Evolutionary conservation across 2,797 vertebrate genomes (phyloP), one percentile per base, ranked within the genome.

Genomic region (Syngnathus acus): DNA sequence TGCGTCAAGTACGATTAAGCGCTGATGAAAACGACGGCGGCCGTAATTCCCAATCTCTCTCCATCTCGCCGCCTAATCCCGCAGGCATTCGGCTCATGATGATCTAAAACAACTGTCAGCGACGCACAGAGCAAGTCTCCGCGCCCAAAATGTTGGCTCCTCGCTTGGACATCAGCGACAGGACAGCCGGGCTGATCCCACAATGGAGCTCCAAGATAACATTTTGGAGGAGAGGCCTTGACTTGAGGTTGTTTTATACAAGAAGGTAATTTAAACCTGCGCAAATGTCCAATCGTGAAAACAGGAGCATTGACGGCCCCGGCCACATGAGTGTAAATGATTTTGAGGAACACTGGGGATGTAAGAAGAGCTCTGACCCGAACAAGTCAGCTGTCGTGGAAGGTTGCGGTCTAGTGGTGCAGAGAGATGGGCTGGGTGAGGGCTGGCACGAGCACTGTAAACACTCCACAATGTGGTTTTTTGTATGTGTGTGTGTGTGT

Each of bases 41-140:
- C 67, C 82, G 72, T 87, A 82, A 87, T 84, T 85, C 84, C 80
- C 71, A 74, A 71, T 83, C 84, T 85, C 82, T 76, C 72, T 80
- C 73, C 68, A 84, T 84, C 80, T 80, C 77, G 21, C 75, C 67
- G 70, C 77, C 75, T 89, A 87, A 89, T 82, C 84, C 84, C 17
- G 65, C 68, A 84, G 89, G 89, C 80, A 91, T 90, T 80, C 69
- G 0, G 68, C 76, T 83, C 73, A 90, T 78, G 85, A 86, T 82
- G 82, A 90, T 86, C 89, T 90, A 89, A 91, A 93, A 89, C 91
- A 92, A 92, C 91, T 92, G 91, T 90, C 86, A 89, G 76, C 71
- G 69, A 79, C 82, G 74, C 75, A 67, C 74, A 79, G 79, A 85
- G 88, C 82, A 86, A 83, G 80, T 80, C 84, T 72, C 78, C 67